These are phyloP conservation scores for Pungitius pungitius DNA, from an alignment of 2,113 vertebrate genomes.

Conservation along the genomic window DNA sequence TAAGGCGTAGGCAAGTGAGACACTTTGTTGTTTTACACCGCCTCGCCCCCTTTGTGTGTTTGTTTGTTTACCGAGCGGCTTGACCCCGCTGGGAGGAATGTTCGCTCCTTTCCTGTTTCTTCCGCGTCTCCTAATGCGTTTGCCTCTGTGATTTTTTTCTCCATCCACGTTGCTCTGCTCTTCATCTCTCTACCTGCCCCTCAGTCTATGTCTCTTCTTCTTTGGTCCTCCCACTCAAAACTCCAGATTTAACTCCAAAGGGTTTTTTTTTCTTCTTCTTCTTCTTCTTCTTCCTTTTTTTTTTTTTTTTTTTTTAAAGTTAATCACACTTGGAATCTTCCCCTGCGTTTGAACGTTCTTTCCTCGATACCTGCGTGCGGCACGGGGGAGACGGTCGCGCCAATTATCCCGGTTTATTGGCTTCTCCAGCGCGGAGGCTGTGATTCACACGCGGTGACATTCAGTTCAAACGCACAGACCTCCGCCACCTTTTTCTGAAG, in stretches of 20 bases:
- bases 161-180: slow-evolving; percentile 45
- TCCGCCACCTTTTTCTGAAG: slow-evolving; percentile 71
- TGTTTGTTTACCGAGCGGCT: slow-evolving; percentile 75
- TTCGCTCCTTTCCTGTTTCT: slow-evolving; percentile 61
- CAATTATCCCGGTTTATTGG: slow-evolving; percentile 78
- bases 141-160: slow-evolving; percentile 47
- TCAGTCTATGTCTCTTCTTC: slow-evolving; percentile 59
- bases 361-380: slow-evolving; percentile 43
- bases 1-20: slow-evolving; percentile 74
- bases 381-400: slow-evolving; percentile 51
- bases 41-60: slow-evolving; percentile 71
- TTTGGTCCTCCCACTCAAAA: slow-evolving; percentile 77
- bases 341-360: slow-evolving; percentile 63
- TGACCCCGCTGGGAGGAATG: slow-evolving; percentile 79
- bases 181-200: slow-evolving; percentile 48
- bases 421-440: slow-evolving; percentile 57
- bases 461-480: slow-evolving; percentile 75
- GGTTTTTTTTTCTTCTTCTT: slow-evolving; percentile 28
- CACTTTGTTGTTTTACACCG: slow-evolving; percentile 75
- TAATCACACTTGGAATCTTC: slow-evolving; percentile 75
- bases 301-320: slow-evolving; percentile 46
- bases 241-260: slow-evolving; percentile 72
- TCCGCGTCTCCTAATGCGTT: slow-evolving; percentile 51
- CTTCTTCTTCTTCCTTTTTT: no score
- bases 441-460: slow-evolving; percentile 80